Conservation (phyloP, 2,113 vertebrate genomes). For the Microcebus tavaratra region DNA sequence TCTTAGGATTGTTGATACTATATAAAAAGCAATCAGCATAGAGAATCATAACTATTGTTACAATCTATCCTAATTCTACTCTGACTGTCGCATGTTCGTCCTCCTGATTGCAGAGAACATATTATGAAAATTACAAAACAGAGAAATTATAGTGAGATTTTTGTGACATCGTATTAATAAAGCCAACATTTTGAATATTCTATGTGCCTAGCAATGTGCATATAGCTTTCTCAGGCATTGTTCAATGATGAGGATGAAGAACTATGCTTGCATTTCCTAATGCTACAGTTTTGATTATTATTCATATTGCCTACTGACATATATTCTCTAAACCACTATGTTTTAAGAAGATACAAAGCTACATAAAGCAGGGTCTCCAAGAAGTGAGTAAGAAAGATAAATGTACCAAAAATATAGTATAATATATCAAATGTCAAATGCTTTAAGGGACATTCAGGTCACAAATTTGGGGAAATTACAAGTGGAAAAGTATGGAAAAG, state of each 20-base stretch:
- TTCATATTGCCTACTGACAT: background rate
- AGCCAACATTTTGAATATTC: background rate
- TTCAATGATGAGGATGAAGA: background rate
- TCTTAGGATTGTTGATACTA: background rate
- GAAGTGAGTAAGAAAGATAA: background rate
- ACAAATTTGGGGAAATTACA: constrained; percentile 38
- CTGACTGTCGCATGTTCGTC: background rate
- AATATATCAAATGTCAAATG: constrained; percentile 22
- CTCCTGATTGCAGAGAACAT: background rate
- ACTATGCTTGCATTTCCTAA: background rate
- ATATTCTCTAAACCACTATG: background rate
- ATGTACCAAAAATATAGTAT: background rate
- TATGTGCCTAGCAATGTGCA: background rate
- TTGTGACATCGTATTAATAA: background rate
- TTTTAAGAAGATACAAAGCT: background rate
- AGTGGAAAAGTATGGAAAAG: background rate
- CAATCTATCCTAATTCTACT: background rate
- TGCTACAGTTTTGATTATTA: background rate
- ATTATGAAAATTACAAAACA: constrained; percentile 1
- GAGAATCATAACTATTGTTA: background rate
- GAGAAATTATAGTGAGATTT: background rate
- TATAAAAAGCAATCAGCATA: background rate
- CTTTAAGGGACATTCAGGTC: background rate
- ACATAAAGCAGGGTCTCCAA: background rate
- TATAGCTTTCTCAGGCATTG: background rate